Evolutionary conservation across 2,113 vertebrate species (phyloP).

Genomic region (Columbina picui): DNA sequence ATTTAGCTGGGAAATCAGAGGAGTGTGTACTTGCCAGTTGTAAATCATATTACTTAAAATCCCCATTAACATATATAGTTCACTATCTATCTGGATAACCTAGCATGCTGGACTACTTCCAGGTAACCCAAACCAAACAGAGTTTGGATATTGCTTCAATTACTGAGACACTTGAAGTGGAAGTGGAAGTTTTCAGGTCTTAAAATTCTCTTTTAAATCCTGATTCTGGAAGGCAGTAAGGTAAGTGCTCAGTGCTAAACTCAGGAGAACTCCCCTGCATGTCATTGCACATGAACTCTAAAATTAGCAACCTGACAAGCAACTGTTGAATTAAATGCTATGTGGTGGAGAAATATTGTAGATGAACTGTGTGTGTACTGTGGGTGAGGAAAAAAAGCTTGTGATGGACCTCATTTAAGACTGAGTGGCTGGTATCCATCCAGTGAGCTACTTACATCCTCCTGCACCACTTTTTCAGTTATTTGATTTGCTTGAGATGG

Average conservation of each 20-base stretch:
- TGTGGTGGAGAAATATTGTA: background rate
- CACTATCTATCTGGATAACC: background rate
- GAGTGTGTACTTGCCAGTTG: background rate
- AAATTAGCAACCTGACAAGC: background rate
- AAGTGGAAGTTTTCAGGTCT: background rate
- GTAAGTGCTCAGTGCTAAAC: background rate
- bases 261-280: background rate
- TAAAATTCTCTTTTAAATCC: background rate
- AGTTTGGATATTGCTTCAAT: background rate
- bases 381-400: background rate
- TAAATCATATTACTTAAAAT: background rate
- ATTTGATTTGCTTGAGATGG: background rate
- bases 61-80: background rate
- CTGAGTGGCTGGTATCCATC: background rate
- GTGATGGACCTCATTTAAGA: background rate
- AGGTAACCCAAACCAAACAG: background rate
- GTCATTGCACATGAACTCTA: background rate
- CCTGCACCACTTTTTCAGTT: background rate
- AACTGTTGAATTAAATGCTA: background rate
- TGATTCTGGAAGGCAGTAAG: background rate
- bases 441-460: background rate
- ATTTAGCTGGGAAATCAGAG: conserved; percentile 38
- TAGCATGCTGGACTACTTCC: background rate
- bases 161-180: background rate
- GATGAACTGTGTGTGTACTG: accelerated